Conservation (phyloP, 2,797 vertebrate species). For the Sebastes nivosus region DNA sequence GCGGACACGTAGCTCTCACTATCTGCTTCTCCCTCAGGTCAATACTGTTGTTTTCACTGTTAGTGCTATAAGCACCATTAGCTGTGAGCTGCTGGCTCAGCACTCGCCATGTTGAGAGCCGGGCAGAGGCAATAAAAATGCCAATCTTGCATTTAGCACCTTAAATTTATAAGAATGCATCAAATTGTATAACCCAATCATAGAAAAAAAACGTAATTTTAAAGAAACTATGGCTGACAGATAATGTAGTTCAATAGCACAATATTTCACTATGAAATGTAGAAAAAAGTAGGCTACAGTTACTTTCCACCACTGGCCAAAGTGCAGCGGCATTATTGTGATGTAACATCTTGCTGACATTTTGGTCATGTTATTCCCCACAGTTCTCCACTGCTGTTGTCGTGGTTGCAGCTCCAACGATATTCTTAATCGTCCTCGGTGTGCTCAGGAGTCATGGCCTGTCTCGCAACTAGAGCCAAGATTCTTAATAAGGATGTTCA, state of each 20-base stretch:
- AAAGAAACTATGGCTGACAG: neutral
- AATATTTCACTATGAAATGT: neutral
- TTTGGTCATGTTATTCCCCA: slow-evolving; percentile 19
- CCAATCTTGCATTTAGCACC: neutral
- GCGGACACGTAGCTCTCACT: too few species aligned
- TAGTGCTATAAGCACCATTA: too few species aligned
- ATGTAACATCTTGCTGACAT: neutral
- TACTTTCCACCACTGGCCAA: neutral
- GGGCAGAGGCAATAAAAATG: too few species aligned
- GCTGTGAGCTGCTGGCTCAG: too few species aligned
- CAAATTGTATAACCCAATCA: neutral
- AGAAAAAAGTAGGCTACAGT: too few species aligned
- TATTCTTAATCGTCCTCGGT: slow-evolving; percentile 53
- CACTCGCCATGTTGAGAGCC: too few species aligned
- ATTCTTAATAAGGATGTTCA: neutral
- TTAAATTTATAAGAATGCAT: neutral
- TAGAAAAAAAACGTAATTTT: neutral
- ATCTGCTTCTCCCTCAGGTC: too few species aligned
- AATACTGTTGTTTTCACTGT: too few species aligned
- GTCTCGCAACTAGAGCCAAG: slow-evolving; percentile 24
- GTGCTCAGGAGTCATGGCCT: slow-evolving; percentile 37
- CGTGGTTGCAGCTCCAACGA: slow-evolving; percentile 61
- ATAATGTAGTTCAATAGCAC: neutral
- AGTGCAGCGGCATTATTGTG: neutral
- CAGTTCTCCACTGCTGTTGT: slow-evolving; percentile 70